Evolutionary conservation across 2,797 vertebrate species (phyloP).

Genomic region (Smutsia gigantea): DNA sequence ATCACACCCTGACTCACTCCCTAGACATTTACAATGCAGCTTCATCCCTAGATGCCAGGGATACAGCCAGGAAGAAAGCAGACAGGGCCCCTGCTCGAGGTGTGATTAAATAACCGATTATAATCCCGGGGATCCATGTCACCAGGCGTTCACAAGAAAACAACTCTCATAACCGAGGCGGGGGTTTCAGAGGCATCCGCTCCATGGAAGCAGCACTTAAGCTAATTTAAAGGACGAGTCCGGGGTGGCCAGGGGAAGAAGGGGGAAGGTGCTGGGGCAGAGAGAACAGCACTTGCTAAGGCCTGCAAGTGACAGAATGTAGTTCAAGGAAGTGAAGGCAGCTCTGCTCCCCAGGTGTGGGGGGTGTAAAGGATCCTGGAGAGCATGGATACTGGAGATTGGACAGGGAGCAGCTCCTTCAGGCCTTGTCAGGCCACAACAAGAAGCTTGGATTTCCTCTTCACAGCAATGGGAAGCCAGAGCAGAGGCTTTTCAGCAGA

Average conservation of each 20-base stretch:
- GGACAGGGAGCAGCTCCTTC: neutral
- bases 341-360: neutral
- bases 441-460: neutral
- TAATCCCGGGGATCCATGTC: neutral
- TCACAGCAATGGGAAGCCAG: neutral
- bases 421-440: neutral
- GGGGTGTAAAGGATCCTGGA: neutral
- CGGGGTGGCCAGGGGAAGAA: neutral
- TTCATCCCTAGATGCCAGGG: too few relatives aligned
- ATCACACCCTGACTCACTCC: neutral
- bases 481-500: neutral
- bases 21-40: accelerated
- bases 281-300: neutral
- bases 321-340: neutral
- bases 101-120: neutral
- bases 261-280: neutral
- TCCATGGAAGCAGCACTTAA: neutral
- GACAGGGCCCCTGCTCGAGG: accelerated
- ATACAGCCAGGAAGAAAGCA: neutral
- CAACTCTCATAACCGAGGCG: neutral
- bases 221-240: neutral
- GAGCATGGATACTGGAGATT: accelerated
- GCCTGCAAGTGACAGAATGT: neutral
- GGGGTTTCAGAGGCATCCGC: neutral
- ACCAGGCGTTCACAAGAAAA: neutral